Conservation (phyloP, 2,888 invertebrate genomes). For the Chrysotoxum bicinctum region DNA sequence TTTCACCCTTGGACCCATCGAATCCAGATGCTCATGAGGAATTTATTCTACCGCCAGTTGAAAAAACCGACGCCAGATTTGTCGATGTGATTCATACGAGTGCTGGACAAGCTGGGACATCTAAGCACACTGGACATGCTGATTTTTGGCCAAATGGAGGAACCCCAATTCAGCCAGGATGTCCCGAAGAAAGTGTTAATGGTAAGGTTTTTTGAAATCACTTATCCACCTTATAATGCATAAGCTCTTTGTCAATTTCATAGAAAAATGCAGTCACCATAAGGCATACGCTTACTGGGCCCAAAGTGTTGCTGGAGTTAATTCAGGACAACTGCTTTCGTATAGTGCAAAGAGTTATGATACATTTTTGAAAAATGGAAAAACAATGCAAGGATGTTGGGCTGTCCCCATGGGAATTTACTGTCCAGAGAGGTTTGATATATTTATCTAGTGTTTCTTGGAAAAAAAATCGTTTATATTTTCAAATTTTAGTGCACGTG, state of each 20-base stretch:
- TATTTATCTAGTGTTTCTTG: neutral
- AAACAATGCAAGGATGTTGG: slow-evolving; percentile 44
- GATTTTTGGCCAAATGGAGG: slow-evolving; percentile 86
- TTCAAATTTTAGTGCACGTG: slow-evolving; percentile 19
- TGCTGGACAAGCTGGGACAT: slow-evolving; percentile 86
- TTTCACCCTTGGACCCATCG: slow-evolving; percentile 85
- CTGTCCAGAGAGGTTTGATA: slow-evolving; percentile 76
- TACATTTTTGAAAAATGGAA: slow-evolving; percentile 82
- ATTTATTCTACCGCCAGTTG: slow-evolving; percentile 80
- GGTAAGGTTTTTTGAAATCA: slow-evolving; percentile 16
- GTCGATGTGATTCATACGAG: slow-evolving; percentile 88
- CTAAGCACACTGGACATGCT: slow-evolving; percentile 83
- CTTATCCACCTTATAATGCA: too few species aligned
- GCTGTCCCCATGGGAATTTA: slow-evolving; percentile 78
- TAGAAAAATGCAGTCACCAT: slow-evolving; percentile 85
- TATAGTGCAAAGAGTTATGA: slow-evolving; percentile 83
- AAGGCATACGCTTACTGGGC: slow-evolving; percentile 85
- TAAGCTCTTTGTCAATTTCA: too few species aligned
- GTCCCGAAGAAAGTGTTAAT: slow-evolving; percentile 78
- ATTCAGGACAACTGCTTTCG: slow-evolving; percentile 82
- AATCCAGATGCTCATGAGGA: slow-evolving; percentile 83
- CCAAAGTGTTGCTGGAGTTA: slow-evolving; percentile 82
- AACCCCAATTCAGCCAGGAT: slow-evolving; percentile 84
- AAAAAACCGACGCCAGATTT: slow-evolving; percentile 83
- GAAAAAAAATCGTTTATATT: neutral